Evolutionary conservation across 2,888 invertebrate species (phyloP).

Genomic region (Himalopsyche kuldschensis): DNA sequence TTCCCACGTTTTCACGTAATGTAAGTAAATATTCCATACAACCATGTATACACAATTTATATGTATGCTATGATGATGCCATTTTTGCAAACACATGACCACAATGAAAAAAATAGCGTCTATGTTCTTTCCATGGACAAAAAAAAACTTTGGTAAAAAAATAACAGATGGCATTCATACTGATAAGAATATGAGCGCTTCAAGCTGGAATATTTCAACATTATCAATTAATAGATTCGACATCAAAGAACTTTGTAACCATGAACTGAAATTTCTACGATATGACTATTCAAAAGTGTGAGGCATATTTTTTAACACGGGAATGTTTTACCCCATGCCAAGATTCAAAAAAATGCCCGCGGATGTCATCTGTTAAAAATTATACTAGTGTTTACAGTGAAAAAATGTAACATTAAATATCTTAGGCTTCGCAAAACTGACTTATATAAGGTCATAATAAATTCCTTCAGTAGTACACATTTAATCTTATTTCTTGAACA

Average conservation of each 20-base stretch:
- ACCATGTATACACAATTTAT: neutral
- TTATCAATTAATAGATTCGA: neutral
- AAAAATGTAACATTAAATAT: slow-evolving; percentile 4
- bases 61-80: neutral
- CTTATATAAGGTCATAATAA: no score
- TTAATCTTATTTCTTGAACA: no score
- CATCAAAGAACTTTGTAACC: no score
- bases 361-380: neutral
- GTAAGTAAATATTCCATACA: neutral
- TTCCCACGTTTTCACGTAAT: no score
- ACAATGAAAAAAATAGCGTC: neutral
- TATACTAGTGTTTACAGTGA: neutral
- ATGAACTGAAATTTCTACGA: no score
- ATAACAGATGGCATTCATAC: neutral
- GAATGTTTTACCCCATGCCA: slow-evolving; percentile 13
- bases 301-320: neutral
- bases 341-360: slow-evolving; percentile 6
- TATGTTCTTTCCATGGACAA: neutral
- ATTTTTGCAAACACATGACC: neutral
- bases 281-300: neutral
- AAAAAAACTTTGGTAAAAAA: neutral
- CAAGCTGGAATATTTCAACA: neutral
- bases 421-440: no score
- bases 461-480: no score
- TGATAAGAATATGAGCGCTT: neutral